Percentiles rank a stretch among this genome's conserved stretches.
Conservation (phyloP, 37 sponge, comb jelly and placozoan genomes). For the Mnemiopsis leidyi region DNA sequence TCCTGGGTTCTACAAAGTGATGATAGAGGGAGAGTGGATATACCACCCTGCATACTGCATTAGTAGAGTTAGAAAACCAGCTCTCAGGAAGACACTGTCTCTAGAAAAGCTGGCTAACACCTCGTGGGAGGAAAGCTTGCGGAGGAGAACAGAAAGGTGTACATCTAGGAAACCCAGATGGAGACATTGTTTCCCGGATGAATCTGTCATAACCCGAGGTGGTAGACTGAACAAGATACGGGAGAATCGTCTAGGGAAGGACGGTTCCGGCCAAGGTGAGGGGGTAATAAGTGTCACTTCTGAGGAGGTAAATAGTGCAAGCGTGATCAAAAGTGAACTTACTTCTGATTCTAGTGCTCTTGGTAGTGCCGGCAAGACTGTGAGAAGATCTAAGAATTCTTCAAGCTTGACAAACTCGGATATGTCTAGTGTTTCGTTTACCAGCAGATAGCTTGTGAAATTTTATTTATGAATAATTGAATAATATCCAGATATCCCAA, state of each 20-base stretch:
- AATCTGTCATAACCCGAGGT: background rate
- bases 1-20: background rate
- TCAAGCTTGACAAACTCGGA: background rate
- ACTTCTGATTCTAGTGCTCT: background rate
- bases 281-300: background rate
- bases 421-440: background rate
- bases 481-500: too few species aligned
- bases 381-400: background rate
- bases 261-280: background rate
- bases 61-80: background rate
- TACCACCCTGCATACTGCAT: conserved; percentile 42
- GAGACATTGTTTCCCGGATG: background rate
- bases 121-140: background rate
- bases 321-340: background rate
- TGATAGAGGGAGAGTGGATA: background rate
- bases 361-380: background rate
- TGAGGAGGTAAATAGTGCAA: background rate
- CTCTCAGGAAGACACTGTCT: background rate
- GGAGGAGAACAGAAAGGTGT: background rate
- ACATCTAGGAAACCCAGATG: background rate
- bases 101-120: background rate
- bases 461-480: too few species aligned
- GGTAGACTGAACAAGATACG: background rate
- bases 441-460: background rate
- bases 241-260: background rate